phyloP scores from a whole-genome alignment of 2,797 vertebrate genomes.

The Zonotrichia albicollis region DNA sequence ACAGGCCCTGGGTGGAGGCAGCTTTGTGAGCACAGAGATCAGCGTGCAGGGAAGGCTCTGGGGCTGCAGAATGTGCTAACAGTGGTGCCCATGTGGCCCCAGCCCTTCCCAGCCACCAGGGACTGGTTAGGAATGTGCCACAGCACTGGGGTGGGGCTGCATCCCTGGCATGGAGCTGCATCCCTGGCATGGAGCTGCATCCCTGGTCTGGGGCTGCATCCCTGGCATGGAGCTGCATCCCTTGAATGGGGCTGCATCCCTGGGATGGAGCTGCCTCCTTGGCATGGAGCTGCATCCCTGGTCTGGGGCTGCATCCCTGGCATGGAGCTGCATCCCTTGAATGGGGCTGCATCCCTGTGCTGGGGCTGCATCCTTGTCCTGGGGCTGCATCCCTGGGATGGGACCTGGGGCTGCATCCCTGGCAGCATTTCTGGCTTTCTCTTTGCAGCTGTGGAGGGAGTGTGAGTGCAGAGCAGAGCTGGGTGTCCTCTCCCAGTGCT shows the following conservation, averaged over 20 bases:
- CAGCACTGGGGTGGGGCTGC: not conserved
- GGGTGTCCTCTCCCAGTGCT: not conserved
- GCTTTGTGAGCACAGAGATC: not conserved
- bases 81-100: not conserved
- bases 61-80: not conserved
- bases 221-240: not conserved
- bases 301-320: not conserved
- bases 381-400: too few species aligned
- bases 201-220: not conserved
- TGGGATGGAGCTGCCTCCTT: too few species aligned
- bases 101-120: not conserved
- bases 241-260: not conserved
- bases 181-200: not conserved
- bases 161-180: not conserved
- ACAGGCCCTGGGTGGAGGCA: not conserved
- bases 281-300: too few species aligned
- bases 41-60: not conserved
- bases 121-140: accelerated
- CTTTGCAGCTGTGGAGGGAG: not conserved
- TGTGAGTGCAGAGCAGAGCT: not conserved
- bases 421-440: not conserved
- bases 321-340: not conserved
- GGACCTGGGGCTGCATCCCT: not conserved
- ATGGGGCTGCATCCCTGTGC: not conserved
- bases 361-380: not conserved